These are phyloP conservation scores for Lysiphlebus fabarum DNA, from an alignment of 1,140 invertebrate genomes.

Conservation along the genomic window DNA sequence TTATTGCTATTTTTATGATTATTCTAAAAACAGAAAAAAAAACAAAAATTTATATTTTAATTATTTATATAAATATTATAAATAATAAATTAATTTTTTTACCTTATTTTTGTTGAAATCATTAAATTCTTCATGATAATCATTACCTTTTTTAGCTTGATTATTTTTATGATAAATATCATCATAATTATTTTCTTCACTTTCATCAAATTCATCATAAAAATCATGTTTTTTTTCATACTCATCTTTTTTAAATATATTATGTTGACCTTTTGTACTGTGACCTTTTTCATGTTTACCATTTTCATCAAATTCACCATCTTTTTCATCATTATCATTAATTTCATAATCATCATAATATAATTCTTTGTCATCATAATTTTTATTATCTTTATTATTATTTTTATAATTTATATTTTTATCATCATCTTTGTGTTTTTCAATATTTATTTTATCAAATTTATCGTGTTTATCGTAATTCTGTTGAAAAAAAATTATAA, in stretches of 20 bases:
- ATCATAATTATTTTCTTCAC: slow-evolving; percentile 62
- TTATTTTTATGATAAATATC: slow-evolving; percentile 61
- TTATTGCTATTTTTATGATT: slow-evolving; percentile 60
- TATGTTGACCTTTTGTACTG: slow-evolving; percentile 69
- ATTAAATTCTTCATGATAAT: slow-evolving; percentile 50
- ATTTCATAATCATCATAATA: slow-evolving; percentile 47
- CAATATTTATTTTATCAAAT: slow-evolving; percentile 43
- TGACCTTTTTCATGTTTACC: slow-evolving; percentile 69
- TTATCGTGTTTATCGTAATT: slow-evolving; percentile 47
- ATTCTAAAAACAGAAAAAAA: slow-evolving; percentile 30
- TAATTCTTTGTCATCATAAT: slow-evolving; percentile 44
- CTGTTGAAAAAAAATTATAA: slow-evolving; percentile 25
- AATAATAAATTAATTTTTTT: neutral
- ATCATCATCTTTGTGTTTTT: slow-evolving; percentile 44
- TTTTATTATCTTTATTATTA: slow-evolving; percentile 39
- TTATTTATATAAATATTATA: neutral
- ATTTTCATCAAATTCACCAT: slow-evolving; percentile 57
- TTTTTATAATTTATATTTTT: slow-evolving; percentile 45
- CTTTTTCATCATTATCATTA: slow-evolving; percentile 46
- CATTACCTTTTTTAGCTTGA: slow-evolving; percentile 55
- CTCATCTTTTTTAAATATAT: slow-evolving; percentile 71
- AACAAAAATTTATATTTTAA: no score
- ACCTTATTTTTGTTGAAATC: slow-evolving; percentile 55
- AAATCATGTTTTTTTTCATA: slow-evolving; percentile 72
- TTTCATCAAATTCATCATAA: slow-evolving; percentile 69